phyloP scores from a whole-genome alignment of 2,888 invertebrate species.

The Stenodema calcarata region DNA sequence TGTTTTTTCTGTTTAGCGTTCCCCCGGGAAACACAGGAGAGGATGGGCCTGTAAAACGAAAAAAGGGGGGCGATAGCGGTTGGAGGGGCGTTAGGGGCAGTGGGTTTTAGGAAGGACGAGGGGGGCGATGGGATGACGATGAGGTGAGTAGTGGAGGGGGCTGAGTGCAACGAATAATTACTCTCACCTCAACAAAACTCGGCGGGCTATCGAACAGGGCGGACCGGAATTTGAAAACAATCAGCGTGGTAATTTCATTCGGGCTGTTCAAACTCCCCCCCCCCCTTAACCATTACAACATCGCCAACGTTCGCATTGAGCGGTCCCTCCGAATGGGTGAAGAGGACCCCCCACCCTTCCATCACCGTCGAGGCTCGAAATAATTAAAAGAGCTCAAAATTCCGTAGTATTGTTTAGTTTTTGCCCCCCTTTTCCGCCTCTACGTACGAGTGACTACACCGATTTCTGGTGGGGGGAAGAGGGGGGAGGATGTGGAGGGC shows the following conservation, averaged over 20 bases:
- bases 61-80: no score
- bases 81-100: no score
- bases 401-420: not conserved
- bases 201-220: not conserved
- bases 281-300: not conserved
- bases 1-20: no score
- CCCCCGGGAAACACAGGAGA: no score
- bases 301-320: not conserved
- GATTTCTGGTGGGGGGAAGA: not conserved
- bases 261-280: conserved; percentile 8
- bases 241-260: conserved; percentile 34
- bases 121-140: not conserved
- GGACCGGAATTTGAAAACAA: conserved; percentile 15
- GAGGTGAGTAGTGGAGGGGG: not conserved
- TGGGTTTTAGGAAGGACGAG: no score
- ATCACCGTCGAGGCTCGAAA: no score
- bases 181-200: conserved; percentile 13
- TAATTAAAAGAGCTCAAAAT: not conserved
- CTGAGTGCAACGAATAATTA: conserved; percentile 17
- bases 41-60: no score
- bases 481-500: no score
- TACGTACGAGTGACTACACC: not conserved
- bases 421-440: not conserved
- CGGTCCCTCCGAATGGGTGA: not conserved
- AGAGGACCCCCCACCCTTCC: not conserved